phyloP scores from a whole-genome alignment of 2,113 vertebrate species.

The Galbula dea region DNA sequence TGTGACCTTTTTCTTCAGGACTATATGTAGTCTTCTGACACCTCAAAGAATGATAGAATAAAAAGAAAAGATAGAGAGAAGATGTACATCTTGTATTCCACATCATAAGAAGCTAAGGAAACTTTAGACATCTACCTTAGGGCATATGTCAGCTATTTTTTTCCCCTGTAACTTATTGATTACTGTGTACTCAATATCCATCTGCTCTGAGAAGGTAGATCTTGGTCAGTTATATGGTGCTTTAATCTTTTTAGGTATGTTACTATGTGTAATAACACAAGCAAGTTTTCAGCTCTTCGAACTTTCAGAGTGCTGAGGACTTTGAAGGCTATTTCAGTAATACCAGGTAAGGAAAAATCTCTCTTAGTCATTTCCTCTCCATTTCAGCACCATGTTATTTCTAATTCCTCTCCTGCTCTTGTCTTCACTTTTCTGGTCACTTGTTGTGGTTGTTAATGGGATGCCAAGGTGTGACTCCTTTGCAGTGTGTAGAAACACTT shows the following conservation, averaged over 20 bases:
- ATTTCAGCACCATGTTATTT: not conserved
- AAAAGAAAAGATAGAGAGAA: not conserved
- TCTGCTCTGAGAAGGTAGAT: not conserved
- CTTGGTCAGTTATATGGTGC: not conserved
- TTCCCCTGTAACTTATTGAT: not conserved
- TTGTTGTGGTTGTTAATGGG: not conserved
- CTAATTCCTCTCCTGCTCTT: not conserved
- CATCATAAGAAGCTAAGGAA: not conserved
- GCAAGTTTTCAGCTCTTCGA: conserved; percentile 81
- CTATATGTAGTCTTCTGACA: not conserved
- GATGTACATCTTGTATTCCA: not conserved
- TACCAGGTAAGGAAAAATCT: conserved; percentile 83
- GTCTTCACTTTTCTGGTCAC: not conserved
- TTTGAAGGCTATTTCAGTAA: conserved; percentile 93
- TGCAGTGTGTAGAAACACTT: not conserved
- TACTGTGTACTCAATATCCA: not conserved
- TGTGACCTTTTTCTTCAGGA: not conserved
- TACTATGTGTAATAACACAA: not conserved
- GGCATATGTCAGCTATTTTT: not conserved
- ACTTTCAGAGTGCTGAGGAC: conserved; percentile 91
- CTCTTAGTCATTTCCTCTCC: not conserved
- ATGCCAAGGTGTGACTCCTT: not conserved
- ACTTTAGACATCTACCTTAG: not conserved
- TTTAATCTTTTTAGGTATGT: conserved; percentile 33
- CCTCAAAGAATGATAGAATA: not conserved